A percentile compares a stretch with the other conserved stretches of the same genome.
These are phyloP conservation scores for Anser brachyrhynchus DNA, from an alignment of 2,113 vertebrate species.

Conservation along the genomic window DNA sequence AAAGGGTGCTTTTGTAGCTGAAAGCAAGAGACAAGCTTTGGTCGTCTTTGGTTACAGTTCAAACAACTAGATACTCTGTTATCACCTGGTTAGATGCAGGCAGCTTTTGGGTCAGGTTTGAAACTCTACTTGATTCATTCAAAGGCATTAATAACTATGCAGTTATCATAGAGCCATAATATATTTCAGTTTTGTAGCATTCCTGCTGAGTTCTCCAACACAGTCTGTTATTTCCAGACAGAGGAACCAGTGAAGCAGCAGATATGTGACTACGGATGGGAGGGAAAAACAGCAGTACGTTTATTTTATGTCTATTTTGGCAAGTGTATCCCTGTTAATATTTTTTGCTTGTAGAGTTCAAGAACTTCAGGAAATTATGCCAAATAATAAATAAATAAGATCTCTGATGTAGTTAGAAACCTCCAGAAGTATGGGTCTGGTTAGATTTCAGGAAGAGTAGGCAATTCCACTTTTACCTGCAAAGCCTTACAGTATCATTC, in stretches of 20 bases:
- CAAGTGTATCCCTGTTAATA: not conserved
- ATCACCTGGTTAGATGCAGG: accelerated
- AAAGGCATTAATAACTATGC: accelerated
- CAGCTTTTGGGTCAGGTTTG: not conserved
- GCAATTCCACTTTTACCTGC: not conserved
- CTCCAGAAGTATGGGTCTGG: not conserved
- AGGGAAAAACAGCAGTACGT: not conserved
- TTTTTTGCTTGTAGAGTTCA: not conserved
- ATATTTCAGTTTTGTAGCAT: not conserved
- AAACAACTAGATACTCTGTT: accelerated
- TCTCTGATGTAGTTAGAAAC: not conserved
- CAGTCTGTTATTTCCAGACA: not conserved
- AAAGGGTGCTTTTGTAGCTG: not conserved
- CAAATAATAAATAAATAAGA: no score
- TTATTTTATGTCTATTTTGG: not conserved
- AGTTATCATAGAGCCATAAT: not conserved
- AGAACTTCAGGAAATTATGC: not conserved
- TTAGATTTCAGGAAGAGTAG: not conserved
- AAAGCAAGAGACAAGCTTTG: not conserved
- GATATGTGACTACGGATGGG: not conserved
- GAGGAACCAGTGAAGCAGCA: not conserved
- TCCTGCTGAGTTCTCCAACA: not conserved
- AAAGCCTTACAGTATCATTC: not conserved
- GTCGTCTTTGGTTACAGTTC: not conserved
- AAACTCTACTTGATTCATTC: not conserved